Evolutionary conservation across 2,888 invertebrate genomes (phyloP), one percentile per base, ranked within the genome.

Genomic region (Ethmia dodecea): DNA sequence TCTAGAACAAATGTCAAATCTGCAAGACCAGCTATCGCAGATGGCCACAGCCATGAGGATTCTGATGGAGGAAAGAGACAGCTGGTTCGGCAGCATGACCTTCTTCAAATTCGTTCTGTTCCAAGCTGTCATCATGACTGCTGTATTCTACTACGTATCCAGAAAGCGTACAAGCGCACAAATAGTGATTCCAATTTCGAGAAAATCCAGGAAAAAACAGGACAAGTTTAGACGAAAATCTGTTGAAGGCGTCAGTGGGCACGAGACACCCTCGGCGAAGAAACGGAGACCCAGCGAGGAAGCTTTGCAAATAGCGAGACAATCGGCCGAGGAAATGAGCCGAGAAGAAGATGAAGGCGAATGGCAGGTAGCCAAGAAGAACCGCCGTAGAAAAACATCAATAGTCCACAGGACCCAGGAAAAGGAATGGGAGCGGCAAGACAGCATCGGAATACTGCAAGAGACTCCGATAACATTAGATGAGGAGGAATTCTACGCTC

Each of bases 201-300:
- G 54, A 60, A 80, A 52, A 54, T 62, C 53, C 32, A 78, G 62
- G 53, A 81, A 65, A 49, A 86, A 67, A 44, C 69, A 71, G 35
- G 78, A 76, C 13, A 79, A 70, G 41, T 54, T 79, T 45, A 88
- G 91, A 45, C 83, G 91, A 32, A 90, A 90, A 62, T 91, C 91
- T 2, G 89, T 91, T 5, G 93, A 92, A 62, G 90, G 90, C 31
- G 88, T 90, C 37, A 68, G 87, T 55, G 86, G 83, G 0, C 87
- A 87, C 40, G 83, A 78, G 16, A 76, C 80, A 0, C 87, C 88
- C 0, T 87, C 87, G 8, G 87, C 88, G 18, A 88, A 88, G 48
- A 88, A 88, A 40, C 88, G 91, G 15, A 79, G 95, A 31, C 94
- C 94, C 0, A 94, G 94, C 57, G 94, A 94, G 53, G 92, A 92